phyloP scores from a whole-genome alignment of 2,797 vertebrate genomes.

The Knipowitschia caucasica region DNA sequence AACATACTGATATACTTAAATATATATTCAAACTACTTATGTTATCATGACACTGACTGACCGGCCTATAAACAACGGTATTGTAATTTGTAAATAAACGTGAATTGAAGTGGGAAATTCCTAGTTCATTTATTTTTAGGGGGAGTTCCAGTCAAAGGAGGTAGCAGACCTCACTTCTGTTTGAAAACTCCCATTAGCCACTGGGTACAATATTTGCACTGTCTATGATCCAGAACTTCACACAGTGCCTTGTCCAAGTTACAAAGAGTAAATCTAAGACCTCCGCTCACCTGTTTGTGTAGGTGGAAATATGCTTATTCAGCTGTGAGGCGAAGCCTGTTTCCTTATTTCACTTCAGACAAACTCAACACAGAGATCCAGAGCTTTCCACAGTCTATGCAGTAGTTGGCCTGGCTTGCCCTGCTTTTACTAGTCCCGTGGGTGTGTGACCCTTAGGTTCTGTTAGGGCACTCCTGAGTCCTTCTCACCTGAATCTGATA shows the following conservation, averaged over 20 bases:
- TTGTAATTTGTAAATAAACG: too few species aligned
- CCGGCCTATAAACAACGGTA: too few species aligned
- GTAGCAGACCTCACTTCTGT: background rate
- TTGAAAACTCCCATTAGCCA: slow-evolving; percentile 10
- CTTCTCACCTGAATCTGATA: slow-evolving; percentile 70
- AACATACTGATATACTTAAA: too few species aligned
- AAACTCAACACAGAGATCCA: slow-evolving; percentile 27
- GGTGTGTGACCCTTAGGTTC: slow-evolving; percentile 60
- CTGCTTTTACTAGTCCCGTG: slow-evolving; percentile 62
- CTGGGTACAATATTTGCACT: slow-evolving; percentile 7
- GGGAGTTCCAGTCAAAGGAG: background rate
- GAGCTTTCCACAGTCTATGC: slow-evolving; percentile 39
- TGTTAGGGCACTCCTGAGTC: slow-evolving; percentile 44
- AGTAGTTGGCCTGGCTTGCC: slow-evolving; percentile 43
- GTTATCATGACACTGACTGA: too few species aligned
- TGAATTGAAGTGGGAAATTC: slow-evolving; percentile 1
- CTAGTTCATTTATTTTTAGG: background rate
- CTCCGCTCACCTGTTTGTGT: slow-evolving; percentile 65
- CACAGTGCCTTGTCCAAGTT: slow-evolving; percentile 19
- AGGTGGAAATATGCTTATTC: slow-evolving; percentile 62
- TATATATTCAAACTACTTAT: too few species aligned
- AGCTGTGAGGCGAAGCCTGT: slow-evolving; percentile 51
- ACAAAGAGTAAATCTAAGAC: slow-evolving; percentile 41
- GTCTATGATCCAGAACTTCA: slow-evolving; percentile 11
- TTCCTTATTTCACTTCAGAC: slow-evolving; percentile 50